Base-by-base conservation (phyloP, 2,113 vertebrate species). In the Gavia stellata region DNA sequence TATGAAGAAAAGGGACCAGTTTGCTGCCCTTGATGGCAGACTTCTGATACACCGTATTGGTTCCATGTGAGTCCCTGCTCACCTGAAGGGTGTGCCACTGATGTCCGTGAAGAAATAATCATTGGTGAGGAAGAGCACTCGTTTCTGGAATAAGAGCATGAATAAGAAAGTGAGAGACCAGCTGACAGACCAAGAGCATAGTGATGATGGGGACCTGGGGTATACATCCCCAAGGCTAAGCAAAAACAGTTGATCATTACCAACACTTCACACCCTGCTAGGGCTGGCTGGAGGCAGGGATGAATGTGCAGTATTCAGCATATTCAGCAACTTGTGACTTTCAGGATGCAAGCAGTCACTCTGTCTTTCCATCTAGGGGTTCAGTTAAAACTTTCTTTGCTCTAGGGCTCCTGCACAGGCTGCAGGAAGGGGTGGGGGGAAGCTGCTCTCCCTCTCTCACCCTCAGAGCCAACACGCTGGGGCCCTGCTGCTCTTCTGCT, bases 41-140 rank as follows among this genome's bases (percentile, higher is more conserved):
- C 13, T 83, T 52, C 36, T 53, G 49, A 65, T 36, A 44, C 25
- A 44, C 33, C 4, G 0, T 17, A 16, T 17, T 20, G 44, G 21
- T 81, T 50, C 47, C 8, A 14, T 1, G 10, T 0, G 12, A 75
- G 14, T 65, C 50, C 50, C 53, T 50, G 95, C 98, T 97, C 88
- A 99, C 99, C 99, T 99, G 97, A 99, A 99, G n/a, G 99, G 99
- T 2, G 99, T 99, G 96, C 98, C 99, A 25, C 97, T 98, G 97
- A 99, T 99, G 96, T 98, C 97, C 6, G 99, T 99, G 97, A 99
- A 99, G 98, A 99, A 99, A 93, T 99, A 99, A 86, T 99, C 98
- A 55, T 99, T 99, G 97, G 98, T 99, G 95, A 99, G 98, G 94
- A 99, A 99, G 61, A 99, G 98, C 65, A 99, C 98, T 78, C 99